These are phyloP conservation scores for Brachirus orientalis DNA, from an alignment of 2,113 vertebrate genomes.

Conservation along the genomic window DNA sequence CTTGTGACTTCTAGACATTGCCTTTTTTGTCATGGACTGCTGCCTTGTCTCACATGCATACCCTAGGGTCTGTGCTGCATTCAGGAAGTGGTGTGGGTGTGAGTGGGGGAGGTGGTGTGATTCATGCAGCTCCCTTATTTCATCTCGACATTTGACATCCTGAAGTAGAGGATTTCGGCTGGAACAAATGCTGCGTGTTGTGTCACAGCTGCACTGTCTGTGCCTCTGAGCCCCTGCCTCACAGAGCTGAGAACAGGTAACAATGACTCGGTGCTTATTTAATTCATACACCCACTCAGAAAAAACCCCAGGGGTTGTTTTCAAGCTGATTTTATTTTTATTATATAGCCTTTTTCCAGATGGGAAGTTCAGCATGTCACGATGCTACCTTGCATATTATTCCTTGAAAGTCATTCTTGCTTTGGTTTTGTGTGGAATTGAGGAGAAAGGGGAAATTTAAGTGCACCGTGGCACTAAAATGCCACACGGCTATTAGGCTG, in stretches of 20 bases:
- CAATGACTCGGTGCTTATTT: slow-evolving; percentile 62
- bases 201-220: slow-evolving; percentile 52
- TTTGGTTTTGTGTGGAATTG: slow-evolving; percentile 1
- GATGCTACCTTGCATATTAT: background rate
- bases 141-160: slow-evolving; percentile 67
- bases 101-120: slow-evolving; percentile 37
- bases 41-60: slow-evolving; percentile 17
- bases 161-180: slow-evolving; percentile 57
- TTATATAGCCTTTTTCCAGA: slow-evolving; percentile 15
- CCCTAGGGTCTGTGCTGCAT: slow-evolving; percentile 25
- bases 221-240: slow-evolving; percentile 19
- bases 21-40: slow-evolving; percentile 20
- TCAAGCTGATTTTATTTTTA: slow-evolving; percentile 50
- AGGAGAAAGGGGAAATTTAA: background rate
- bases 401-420: slow-evolving; percentile 40
- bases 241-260: slow-evolving; percentile 52
- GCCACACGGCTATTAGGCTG: slow-evolving; percentile 11
- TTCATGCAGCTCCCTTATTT: slow-evolving; percentile 46
- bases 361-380: slow-evolving; percentile 34
- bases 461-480: slow-evolving; percentile 15
- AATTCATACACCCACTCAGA: slow-evolving; percentile 59
- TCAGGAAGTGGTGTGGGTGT: background rate
- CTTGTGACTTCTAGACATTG: slow-evolving; percentile 1
- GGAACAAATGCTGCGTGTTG: slow-evolving; percentile 56
- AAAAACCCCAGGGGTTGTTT: slow-evolving; percentile 40